Evolutionary conservation across 2,888 invertebrate genomes (phyloP).

Genomic region (Eupithecia subfuscata): DNA sequence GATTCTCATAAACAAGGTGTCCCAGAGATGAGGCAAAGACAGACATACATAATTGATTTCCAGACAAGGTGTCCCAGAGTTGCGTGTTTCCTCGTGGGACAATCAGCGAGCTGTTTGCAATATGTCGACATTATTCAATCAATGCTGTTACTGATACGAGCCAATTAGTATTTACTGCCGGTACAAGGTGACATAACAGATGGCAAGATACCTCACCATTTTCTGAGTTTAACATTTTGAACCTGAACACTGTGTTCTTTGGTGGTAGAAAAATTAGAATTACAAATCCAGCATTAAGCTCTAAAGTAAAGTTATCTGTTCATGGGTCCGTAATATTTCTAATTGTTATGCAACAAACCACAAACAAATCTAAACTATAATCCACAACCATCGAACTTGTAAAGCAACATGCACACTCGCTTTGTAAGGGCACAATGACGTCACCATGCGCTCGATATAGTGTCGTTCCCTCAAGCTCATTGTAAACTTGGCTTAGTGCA

Average conservation of each 20-base stretch:
- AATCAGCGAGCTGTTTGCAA: background rate
- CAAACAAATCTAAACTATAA: constrained; percentile 23
- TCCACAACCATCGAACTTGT: background rate
- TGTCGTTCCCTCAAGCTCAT: constrained; percentile 31
- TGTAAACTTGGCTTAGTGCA: constrained; percentile 9
- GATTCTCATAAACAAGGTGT: background rate
- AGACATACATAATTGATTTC: background rate
- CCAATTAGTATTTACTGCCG: background rate
- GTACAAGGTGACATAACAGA: too few relatives aligned
- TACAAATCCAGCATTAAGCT: too few relatives aligned
- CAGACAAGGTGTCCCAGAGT: background rate
- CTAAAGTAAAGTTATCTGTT: too few relatives aligned
- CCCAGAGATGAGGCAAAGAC: background rate
- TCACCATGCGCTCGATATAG: constrained; percentile 30
- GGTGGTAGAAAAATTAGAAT: too few relatives aligned
- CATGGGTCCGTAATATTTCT: too few relatives aligned
- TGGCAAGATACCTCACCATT: too few relatives aligned
- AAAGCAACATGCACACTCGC: constrained; percentile 34
- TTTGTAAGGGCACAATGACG: constrained; percentile 39
- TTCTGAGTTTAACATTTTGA: too few relatives aligned
- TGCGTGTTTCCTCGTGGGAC: background rate
- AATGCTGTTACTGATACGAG: background rate
- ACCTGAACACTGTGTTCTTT: too few relatives aligned
- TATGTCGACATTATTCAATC: constrained; percentile 13
- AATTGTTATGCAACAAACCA: background rate